Percentiles rank a stretch among this genome's conserved stretches.
Conservation (phyloP, 2,797 vertebrate species). For the Gobionotothen gibberifrons region DNA sequence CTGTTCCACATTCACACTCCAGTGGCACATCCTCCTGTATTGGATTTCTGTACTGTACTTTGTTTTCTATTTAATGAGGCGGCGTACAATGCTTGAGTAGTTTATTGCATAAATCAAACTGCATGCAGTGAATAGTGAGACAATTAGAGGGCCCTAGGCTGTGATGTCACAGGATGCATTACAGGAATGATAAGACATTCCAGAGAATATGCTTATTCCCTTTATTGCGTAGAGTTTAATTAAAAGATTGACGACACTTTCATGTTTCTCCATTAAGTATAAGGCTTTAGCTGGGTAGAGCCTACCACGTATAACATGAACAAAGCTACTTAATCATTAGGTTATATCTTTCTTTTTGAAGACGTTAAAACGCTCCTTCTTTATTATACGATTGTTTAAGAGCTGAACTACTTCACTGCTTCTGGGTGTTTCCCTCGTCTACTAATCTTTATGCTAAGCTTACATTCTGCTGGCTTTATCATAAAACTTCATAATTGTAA, state of each 20-base stretch:
- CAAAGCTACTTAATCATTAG: too few species aligned
- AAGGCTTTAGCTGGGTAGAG: not conserved
- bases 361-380: too few species aligned
- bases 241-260: slow-evolving; percentile 3
- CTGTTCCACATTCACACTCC: slow-evolving; percentile 54
- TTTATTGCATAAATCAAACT: slow-evolving; percentile 33
- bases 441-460: not conserved
- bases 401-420: not conserved
- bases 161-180: not conserved
- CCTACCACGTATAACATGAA: too few species aligned
- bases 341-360: too few species aligned
- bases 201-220: not conserved
- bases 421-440: not conserved
- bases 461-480: not conserved
- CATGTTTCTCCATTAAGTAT: not conserved
- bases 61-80: slow-evolving; percentile 46
- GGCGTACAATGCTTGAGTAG: slow-evolving; percentile 22
- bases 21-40: slow-evolving; percentile 38
- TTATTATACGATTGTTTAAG: not conserved
- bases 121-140: slow-evolving; percentile 1
- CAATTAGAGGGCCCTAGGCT: not conserved
- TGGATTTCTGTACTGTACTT: slow-evolving; percentile 46
- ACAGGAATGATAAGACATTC: not conserved
- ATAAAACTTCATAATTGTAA: too few species aligned
- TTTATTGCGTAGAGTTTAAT: not conserved